Evolutionary conservation across 2,888 invertebrate genomes (phyloP).

Genomic region (Mylabris sibirica): DNA sequence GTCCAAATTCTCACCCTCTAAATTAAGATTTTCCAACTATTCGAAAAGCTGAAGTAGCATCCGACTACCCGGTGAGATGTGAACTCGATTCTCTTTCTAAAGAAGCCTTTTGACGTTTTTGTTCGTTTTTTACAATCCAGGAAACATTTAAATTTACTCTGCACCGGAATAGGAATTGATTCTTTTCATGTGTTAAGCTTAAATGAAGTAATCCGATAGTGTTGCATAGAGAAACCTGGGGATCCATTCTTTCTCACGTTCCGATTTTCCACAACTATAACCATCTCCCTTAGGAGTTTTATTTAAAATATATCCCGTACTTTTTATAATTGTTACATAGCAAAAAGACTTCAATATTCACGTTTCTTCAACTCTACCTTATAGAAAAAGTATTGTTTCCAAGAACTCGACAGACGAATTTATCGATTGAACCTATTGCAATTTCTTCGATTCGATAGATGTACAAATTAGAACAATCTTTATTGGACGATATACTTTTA

Average conservation of each 20-base stretch:
- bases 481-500: not conserved
- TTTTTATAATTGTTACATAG: not conserved
- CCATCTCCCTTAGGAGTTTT: not conserved
- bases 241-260: not conserved
- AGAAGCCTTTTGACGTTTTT: not conserved
- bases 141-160: not conserved
- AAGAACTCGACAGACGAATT: no score
- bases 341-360: not conserved
- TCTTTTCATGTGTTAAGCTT: not conserved
- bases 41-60: not conserved
- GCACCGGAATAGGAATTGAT: not conserved
- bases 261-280: not conserved
- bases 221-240: not conserved
- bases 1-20: no score
- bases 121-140: not conserved
- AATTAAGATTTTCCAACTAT: not conserved
- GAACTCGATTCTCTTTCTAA: no score
- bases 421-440: no score
- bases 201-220: not conserved
- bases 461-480: not conserved
- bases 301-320: not conserved
- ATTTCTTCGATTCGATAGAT: not conserved
- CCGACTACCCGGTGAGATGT: no score
- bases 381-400: no score
- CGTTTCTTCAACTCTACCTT: no score